Evolutionary conservation across 2,797 vertebrate species (phyloP), one percentile per base, ranked within the genome.

Genomic region (Allobates femoralis): DNA sequence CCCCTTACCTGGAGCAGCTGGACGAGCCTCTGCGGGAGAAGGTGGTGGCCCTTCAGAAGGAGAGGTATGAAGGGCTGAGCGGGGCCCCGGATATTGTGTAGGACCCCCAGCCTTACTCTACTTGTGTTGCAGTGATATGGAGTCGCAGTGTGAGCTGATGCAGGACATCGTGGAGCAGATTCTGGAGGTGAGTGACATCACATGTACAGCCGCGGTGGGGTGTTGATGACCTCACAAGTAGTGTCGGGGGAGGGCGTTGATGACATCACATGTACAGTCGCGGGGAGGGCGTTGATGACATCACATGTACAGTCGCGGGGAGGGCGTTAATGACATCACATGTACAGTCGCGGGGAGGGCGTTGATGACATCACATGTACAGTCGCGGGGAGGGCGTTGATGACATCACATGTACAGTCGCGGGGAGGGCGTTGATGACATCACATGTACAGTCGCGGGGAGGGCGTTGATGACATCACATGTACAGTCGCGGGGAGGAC

Each of bases 131-230:
- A 99, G 98, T 60, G 98, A 99, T 89, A 97, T 97, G 0, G 98
- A 99, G 93, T 95, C 94, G 11, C 98, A 98, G 89, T 99, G 98
- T 91, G 97, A 99, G 90, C 95, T 98, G 89, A 99, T 99, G 98
- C 98, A 99, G 95, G 98, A 99, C 76, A 97, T 99, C 0, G 98
- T 99, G 92, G 98, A 99, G 91, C 96, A 98, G 85, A 97, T 99
- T 79, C 92, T 99, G 87, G 97, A 99, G 97, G 98, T 99, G 89
- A 95, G 86, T 0, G 60, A n/a, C 11, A 16, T n/a, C 69, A n/a
- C 3, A 21, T 21, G 4, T 58, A 18, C 55, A 7, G 16, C 2
- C 0, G 21, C 6, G 30, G 12, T 3, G 5, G n/a, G n/a, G n/a
- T n/a, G n/a, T n/a, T n/a, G n/a, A n/a, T n/a, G n/a, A n/a, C n/a